phyloP scores from a whole-genome alignment of 2,888 invertebrate genomes.

The Orthosia gothica region DNA sequence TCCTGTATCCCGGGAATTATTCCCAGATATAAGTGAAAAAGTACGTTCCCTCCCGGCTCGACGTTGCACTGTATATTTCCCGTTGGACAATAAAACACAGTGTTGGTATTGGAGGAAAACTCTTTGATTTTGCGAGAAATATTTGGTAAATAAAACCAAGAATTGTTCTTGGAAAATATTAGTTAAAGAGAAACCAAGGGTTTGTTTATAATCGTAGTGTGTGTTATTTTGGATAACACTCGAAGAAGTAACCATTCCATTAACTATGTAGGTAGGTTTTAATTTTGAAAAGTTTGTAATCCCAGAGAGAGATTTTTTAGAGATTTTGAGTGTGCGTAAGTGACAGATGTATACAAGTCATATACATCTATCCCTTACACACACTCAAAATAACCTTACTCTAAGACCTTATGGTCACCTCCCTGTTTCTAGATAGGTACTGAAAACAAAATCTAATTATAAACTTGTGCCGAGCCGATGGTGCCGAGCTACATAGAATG shows the following conservation, averaged over 20 bases:
- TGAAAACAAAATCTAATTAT: too few relatives aligned
- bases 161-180: constrained; percentile 1
- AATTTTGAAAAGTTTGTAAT: neutral
- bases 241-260: neutral
- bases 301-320: too few relatives aligned
- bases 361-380: too few relatives aligned
- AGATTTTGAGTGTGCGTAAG: too few relatives aligned
- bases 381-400: too few relatives aligned
- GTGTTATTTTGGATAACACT: neutral
- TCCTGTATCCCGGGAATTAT: constrained; percentile 78
- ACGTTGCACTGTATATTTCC: constrained; percentile 72
- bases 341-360: too few relatives aligned
- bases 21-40: constrained; percentile 82
- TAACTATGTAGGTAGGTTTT: neutral
- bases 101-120: constrained; percentile 35
- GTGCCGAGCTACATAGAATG: too few relatives aligned
- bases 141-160: constrained; percentile 34
- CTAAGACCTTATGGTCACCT: too few relatives aligned
- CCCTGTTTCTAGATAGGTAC: too few relatives aligned
- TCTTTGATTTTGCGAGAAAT: constrained; percentile 22
- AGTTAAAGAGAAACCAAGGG: neutral
- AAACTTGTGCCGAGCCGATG: too few relatives aligned
- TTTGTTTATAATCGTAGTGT: neutral
- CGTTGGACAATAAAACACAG: constrained; percentile 70
- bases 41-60: constrained; percentile 70